These are phyloP conservation scores for Dendrocincla fuliginosa DNA, from an alignment of 2,797 vertebrate species.

Conservation along the genomic window DNA sequence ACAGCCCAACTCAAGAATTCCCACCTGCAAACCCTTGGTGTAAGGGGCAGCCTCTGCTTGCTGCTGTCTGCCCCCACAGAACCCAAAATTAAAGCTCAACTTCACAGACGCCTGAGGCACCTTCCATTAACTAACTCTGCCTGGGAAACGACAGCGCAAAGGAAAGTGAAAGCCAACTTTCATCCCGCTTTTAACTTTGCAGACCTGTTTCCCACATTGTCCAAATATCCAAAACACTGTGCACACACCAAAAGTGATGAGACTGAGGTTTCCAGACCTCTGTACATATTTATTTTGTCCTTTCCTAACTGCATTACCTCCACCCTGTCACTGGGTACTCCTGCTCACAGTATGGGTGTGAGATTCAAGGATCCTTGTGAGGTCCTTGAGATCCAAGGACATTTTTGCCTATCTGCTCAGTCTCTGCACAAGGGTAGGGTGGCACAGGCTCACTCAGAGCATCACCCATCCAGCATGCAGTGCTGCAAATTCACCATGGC, in stretches of 20 bases:
- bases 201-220: background rate
- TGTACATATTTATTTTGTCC: background rate
- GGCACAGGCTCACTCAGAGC: background rate
- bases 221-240: background rate
- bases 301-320: background rate
- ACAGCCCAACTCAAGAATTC: background rate
- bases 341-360: background rate
- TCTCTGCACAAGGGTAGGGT: background rate
- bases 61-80: background rate
- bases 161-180: background rate
- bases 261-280: background rate
- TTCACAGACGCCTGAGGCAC: background rate
- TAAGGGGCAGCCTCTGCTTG: background rate
- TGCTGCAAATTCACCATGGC: background rate
- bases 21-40: background rate
- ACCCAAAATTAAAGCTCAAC: background rate
- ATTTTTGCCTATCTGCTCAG: background rate
- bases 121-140: background rate
- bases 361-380: background rate
- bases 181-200: background rate
- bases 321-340: background rate
- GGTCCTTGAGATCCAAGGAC: background rate
- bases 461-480: background rate
- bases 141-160: background rate
- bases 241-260: background rate